Conservation (phyloP, 2,888 invertebrate species). For the Caenorhabditis sp. region DNA sequence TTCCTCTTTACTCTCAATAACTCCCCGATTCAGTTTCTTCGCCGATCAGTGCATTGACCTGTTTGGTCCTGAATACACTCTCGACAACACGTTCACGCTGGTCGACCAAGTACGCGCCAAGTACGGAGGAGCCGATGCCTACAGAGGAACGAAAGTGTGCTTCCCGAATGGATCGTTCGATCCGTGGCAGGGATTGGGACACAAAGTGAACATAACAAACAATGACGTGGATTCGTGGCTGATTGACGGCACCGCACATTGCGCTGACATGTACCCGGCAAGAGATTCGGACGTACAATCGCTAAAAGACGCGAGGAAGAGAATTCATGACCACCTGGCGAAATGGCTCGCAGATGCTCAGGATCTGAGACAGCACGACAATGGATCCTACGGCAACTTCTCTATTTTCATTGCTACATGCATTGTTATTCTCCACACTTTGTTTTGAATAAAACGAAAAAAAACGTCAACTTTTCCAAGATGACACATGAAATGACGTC, state of each 20-base stretch:
- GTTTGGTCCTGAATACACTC: constrained; percentile 56
- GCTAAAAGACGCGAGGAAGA: constrained; percentile 49
- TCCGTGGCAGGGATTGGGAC: constrained; percentile 65
- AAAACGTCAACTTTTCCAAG: constrained; percentile 6
- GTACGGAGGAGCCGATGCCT: constrained; percentile 61
- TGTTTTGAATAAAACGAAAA: constrained; percentile 1
- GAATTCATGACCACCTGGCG: constrained; percentile 58
- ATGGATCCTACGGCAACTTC: constrained; percentile 11
- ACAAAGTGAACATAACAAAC: constrained; percentile 18
- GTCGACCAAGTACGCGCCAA: constrained; percentile 45
- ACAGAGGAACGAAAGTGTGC: constrained; percentile 65
- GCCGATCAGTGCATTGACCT: constrained; percentile 64
- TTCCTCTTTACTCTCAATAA: background rate
- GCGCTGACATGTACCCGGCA: constrained; percentile 71
- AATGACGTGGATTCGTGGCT: constrained; percentile 64
- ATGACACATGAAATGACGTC: constrained; percentile 37
- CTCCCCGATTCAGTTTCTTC: constrained; percentile 59
- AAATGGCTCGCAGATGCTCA: constrained; percentile 56
- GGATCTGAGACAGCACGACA: constrained; percentile 7
- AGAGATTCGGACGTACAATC: constrained; percentile 45
- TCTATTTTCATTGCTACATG: background rate
- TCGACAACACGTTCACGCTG: constrained; percentile 52
- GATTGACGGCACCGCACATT: constrained; percentile 69
- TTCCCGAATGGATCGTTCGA: constrained; percentile 67
- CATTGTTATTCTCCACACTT: background rate